Evolutionary conservation across 1,140 invertebrate species (phyloP), one percentile per base, ranked within the genome.

Genomic region (Hyposmocoma kahamanoa): DNA sequence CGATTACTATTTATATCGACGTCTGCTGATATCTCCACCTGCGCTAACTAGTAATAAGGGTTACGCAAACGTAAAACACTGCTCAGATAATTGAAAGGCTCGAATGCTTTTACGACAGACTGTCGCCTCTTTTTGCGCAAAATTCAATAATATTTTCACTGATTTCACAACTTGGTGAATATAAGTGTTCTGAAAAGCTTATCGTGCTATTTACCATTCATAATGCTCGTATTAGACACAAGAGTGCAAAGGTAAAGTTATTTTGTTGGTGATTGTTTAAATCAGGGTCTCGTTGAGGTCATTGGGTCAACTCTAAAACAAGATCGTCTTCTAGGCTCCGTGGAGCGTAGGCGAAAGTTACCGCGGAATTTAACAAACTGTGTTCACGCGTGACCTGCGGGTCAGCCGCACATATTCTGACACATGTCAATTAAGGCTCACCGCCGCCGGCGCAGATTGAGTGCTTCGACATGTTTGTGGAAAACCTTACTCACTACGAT

Each of bases 351-450:
- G 78, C 71, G 81, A 84, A 84, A 84, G 81, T 77, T 66, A 62
- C 66, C 62, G 52, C 50, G 62, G 76, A 72, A 72, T 75, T 67
- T 56, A 59, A 72, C 62, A 70, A 72, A 79, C 64, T 71, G 62
- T 72, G 70, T 81, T 81, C 72, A 77, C 77, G 74, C 75, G 64
- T 76, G 81, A 84, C 79, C 81, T 45, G 47, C 48, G 59, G 81
- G 79, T 85, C 81, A 80, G 65, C 60, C 60, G 72, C 62, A 70
- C 71, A 78, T 65, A 77, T 72, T 78, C 77, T 85, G 77, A 81
- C 77, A 83, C 72, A 81, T 80, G 81, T 85, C 79, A 85, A 85
- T 83, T 83, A 84, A 75, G 22, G 59, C 68, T 72, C 69, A 44
- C 63, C 66, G 72, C 71, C 71, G 66, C 68, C 53, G 71, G 56